These are phyloP conservation scores for Bothrops jararaca DNA, from an alignment of 2,113 vertebrate genomes.

Conservation along the genomic window DNA sequence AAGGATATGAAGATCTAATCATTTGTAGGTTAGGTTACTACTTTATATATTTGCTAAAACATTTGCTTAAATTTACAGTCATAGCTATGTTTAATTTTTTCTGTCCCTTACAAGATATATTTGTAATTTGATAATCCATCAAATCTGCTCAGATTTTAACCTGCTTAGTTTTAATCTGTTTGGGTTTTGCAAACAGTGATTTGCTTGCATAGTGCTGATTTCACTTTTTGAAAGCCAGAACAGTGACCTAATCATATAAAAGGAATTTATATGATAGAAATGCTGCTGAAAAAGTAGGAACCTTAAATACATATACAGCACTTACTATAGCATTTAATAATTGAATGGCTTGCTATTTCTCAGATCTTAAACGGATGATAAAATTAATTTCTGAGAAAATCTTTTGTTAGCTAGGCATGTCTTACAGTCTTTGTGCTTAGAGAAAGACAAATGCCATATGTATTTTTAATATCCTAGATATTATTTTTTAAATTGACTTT, in stretches of 20 bases:
- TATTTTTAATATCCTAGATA: background rate
- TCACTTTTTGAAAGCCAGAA: background rate
- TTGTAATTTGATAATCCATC: slow-evolving; percentile 16
- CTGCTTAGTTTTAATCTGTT: background rate
- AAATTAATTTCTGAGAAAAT: background rate
- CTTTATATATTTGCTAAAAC: background rate
- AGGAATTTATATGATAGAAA: background rate
- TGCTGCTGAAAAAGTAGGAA: background rate
- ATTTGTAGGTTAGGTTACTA: background rate
- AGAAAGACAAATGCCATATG: background rate
- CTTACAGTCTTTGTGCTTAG: background rate
- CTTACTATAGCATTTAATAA: background rate
- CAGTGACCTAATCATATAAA: background rate
- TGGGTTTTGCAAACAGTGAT: background rate
- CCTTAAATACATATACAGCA: background rate
- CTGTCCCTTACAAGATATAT: background rate
- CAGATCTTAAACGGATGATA: background rate
- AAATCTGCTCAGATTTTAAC: background rate
- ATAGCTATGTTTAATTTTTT: background rate
- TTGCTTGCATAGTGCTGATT: slow-evolving; percentile 16
- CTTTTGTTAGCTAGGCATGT: too few species aligned
- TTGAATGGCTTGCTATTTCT: background rate
- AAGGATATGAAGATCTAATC: background rate
- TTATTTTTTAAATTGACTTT: too few species aligned
- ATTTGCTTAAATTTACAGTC: background rate